Evolutionary conservation across 92 coral and sea anemone genomes (phyloP).

Genomic region (Phenganax stokvisi): DNA sequence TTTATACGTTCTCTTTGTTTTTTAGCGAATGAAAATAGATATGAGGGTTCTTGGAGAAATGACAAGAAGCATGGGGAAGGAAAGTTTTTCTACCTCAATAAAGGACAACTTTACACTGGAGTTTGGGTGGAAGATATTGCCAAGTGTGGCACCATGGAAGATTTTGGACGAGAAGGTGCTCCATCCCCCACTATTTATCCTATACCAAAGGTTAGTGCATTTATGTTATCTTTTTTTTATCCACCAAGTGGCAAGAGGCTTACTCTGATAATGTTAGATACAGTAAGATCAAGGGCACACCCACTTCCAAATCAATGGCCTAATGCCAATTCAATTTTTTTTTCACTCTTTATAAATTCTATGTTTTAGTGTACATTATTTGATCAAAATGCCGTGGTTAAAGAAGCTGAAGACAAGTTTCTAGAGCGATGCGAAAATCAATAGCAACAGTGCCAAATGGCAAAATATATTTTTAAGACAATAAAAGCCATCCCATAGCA

Average conservation of each 20-base stretch:
- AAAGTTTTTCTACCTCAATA: constrained; percentile 78
- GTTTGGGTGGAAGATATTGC: constrained; percentile 93
- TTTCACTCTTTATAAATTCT: neutral
- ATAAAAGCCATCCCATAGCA: too few relatives aligned
- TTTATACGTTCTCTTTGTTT: neutral
- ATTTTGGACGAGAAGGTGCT: constrained; percentile 91
- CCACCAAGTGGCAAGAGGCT: too few relatives aligned
- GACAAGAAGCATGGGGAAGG: constrained; percentile 93
- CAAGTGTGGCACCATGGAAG: constrained; percentile 98
- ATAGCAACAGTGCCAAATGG: neutral
- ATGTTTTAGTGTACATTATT: constrained; percentile 62
- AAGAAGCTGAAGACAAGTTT: constrained; percentile 82
- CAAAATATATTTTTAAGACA: neutral
- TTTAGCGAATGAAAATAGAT: constrained; percentile 92
- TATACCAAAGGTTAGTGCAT: constrained; percentile 64
- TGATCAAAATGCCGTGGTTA: constrained; percentile 62
- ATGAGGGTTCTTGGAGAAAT: constrained; percentile 95
- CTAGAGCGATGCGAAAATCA: constrained; percentile 58
- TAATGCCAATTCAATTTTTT: too few relatives aligned
- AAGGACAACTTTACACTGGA: constrained; percentile 90
- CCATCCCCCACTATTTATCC: constrained; percentile 90
- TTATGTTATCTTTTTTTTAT: neutral
- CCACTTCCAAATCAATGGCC: too few relatives aligned
- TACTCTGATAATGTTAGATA: too few relatives aligned
- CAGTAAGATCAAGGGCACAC: too few relatives aligned